phyloP scores from a whole-genome alignment of 2,113 vertebrate species.

The Ammodytes dubius region DNA sequence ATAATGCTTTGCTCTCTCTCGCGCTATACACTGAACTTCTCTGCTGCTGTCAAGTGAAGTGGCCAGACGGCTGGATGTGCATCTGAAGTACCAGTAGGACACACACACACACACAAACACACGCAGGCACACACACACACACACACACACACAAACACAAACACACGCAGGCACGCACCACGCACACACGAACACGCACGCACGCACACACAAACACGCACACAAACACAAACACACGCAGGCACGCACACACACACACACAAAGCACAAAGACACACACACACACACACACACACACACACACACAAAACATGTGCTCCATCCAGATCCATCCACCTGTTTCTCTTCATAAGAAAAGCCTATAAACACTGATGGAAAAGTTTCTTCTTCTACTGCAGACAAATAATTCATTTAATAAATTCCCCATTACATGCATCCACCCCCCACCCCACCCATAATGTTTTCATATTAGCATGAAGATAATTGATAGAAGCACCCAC shows the following conservation, averaged over 20 bases:
- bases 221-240: neutral
- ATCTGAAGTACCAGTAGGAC: constrained; percentile 25
- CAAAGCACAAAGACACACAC: neutral
- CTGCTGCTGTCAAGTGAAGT: constrained; percentile 31
- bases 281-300: neutral
- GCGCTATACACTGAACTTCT: constrained; percentile 28
- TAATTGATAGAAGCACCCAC: too few species aligned
- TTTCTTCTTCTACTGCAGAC: neutral
- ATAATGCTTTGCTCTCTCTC: constrained; percentile 71
- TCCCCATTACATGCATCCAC: neutral
- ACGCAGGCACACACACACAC: neutral
- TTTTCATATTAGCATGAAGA: too few species aligned
- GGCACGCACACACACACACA: neutral
- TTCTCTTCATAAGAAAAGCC: neutral
- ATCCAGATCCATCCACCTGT: neutral
- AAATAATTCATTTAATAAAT: neutral
- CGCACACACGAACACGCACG: neutral
- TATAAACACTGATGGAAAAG: neutral
- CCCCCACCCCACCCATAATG: neutral
- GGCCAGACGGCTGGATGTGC: constrained; percentile 45
- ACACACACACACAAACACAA: neutral
- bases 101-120: neutral
- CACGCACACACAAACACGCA: neutral
- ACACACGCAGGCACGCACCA: neutral
- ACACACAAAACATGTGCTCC: neutral